These are phyloP conservation scores for Acronicta alni DNA, from an alignment of 2,888 invertebrate species.

Conservation along the genomic window DNA sequence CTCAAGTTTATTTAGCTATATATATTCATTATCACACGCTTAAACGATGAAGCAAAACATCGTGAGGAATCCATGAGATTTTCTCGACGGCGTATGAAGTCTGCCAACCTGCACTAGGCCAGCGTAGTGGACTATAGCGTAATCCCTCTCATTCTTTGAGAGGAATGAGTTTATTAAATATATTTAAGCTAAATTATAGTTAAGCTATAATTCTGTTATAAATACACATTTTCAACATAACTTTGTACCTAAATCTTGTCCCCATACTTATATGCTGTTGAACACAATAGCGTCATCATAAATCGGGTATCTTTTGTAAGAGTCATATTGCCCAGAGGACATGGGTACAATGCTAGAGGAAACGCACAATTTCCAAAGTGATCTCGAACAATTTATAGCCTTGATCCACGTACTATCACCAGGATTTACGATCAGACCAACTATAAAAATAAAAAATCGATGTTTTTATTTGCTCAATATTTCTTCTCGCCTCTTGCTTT, in stretches of 20 bases:
- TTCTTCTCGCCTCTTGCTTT: neutral
- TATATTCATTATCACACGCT: too few species aligned
- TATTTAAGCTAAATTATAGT: too few species aligned
- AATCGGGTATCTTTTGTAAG: conserved; percentile 16
- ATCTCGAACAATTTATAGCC: conserved; percentile 21
- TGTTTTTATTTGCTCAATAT: conserved; percentile 15
- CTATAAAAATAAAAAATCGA: conserved; percentile 10
- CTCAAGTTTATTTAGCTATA: too few species aligned
- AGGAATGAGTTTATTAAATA: too few species aligned
- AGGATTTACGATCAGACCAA: conserved; percentile 19
- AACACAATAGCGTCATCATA: conserved; percentile 20
- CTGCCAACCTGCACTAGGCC: too few species aligned
- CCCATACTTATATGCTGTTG: conserved; percentile 9
- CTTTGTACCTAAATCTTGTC: conserved; percentile 29
- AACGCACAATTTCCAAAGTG: conserved; percentile 5
- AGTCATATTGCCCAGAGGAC: conserved; percentile 4
- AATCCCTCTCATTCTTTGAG: too few species aligned
- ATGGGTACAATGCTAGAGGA: neutral
- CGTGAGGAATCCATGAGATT: too few species aligned
- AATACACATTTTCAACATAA: conserved; percentile 11
- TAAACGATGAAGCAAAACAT: too few species aligned
- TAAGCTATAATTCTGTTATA: conserved; percentile 10
- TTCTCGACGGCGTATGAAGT: too few species aligned
- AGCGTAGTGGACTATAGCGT: too few species aligned
- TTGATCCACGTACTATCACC: conserved; percentile 1